Evolutionary conservation across 2,797 vertebrate genomes (phyloP), one percentile per base, ranked within the genome.

Genomic region (Lophotriccus pileatus): DNA sequence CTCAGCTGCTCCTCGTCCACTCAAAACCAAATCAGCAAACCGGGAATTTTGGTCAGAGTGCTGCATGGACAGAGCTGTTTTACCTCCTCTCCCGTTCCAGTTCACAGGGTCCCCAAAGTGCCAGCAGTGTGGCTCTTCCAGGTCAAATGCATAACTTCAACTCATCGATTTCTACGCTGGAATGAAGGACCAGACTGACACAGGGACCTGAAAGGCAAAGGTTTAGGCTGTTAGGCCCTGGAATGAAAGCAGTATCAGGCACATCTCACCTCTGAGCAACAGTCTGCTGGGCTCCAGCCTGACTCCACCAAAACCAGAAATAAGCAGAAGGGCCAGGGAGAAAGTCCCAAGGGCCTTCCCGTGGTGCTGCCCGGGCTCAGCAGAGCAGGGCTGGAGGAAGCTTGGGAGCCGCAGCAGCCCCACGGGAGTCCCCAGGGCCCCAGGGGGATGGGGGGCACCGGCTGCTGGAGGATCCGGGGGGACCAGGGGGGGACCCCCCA

Each of bases 61-160:
- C 30, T 20, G 84, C 21, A 37, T 4, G 50, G 1, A 36, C 78
- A 52, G 41, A 73, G 63, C 3, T 1, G 7, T 59, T 77, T 94
- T 94, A 96, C 93, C 94, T 96, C 60, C 27, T 90, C 91, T 96
- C 88, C 95, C 14, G 70, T 84, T 87, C 5, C 86, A 74, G 70
- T 44, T 96, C 93, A 95, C 77, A 88, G 52, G 39, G 55, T 90
- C 44, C 41, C 44, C 7, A 10, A 67, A 67, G 63, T 43, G 52
- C 55, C 56, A 28, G 89, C 75, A 49, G 67, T 1, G 5, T 10
- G 15, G 67, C 28, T 90, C 80, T 59, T 10, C 80, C 58, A 30
- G 44, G 55, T 62, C 86, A 84, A 66, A 59, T 0, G 8, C 93
- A 93, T 93, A 52, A 79, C 79, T 93, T 34, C 72, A 81, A 10